Base-by-base conservation (phyloP, 1,140 invertebrate genomes). In the Pomacea maculata region DNA sequence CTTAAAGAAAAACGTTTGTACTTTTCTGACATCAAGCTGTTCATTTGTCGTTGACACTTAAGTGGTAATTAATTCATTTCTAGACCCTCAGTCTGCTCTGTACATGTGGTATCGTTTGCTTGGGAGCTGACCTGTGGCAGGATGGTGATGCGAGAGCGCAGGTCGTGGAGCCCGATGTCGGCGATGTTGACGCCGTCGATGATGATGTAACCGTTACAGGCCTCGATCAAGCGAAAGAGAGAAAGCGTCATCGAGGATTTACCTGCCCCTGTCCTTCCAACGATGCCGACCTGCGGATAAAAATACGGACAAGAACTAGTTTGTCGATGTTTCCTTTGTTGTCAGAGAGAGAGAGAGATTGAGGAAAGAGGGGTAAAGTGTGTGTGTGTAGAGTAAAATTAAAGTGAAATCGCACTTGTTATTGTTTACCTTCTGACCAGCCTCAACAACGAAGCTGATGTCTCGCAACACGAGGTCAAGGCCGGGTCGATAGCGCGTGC, bases 401-500 rank as follows among this genome's bases (percentile, higher is more conserved):
- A 45, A 45, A 2, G 34, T 45, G 34, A 45, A 45, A 45, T 45
- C 6, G 6, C 34, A 45, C 3, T 45, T 45, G 34, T 45, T 4
- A 45, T 4, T 45, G 34, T 45, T 45, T 67, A 78, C 77, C 77
- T 78, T 78, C n/a, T 78, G 77, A 17, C 77, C 77, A 10, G 65
- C 65, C 10, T 82, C 45, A 34, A 92, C 89, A 19, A 75, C 70
- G 73, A 82, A 85, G 14, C 72, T 85, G 4, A 91, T 82, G 45
- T 86, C 83, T 45, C 85, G 85, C 17, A 91, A 78, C n/a, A 89
- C 89, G 2, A 89, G 85, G 71, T 89, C 85, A 10, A 90, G 81
- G 25, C 86, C 87, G 29, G 85, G 80, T 29, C 90, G 64, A 79
- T 90, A 91, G 65, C 87, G 78, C 1, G 86, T 83, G 57, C 68